These are phyloP conservation scores for Saturnia pavonia DNA, from an alignment of 2,888 invertebrate species.

Conservation along the genomic window DNA sequence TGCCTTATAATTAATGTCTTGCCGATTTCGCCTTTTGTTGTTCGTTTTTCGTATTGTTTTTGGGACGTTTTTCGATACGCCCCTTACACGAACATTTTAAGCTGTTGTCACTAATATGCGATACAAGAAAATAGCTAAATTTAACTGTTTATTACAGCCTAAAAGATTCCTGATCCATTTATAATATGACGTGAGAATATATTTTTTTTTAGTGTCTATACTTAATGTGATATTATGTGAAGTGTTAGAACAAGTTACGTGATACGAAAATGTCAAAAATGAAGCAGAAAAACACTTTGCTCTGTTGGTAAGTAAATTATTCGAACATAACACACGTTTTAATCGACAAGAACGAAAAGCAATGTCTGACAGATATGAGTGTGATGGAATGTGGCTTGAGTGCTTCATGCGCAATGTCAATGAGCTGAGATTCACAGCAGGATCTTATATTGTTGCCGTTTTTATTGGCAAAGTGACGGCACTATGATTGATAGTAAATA, in stretches of 20 bases:
- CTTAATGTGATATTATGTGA: background rate
- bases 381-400: background rate
- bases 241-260: background rate
- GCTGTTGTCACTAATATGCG: too few relatives aligned
- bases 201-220: background rate
- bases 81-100: too few relatives aligned
- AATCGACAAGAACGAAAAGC: background rate
- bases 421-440: too few relatives aligned
- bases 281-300: conserved; percentile 9
- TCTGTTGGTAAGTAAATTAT: conserved; percentile 15
- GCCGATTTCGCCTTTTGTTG: background rate
- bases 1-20: background rate
- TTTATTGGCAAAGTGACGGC: too few relatives aligned
- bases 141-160: too few relatives aligned
- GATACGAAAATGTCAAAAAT: conserved; percentile 12
- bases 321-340: background rate
- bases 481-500: too few relatives aligned
- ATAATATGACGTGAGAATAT: too few relatives aligned
- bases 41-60: too few relatives aligned
- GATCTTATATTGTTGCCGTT: too few relatives aligned
- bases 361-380: background rate
- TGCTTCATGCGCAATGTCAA: background rate
- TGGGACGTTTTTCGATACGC: too few relatives aligned
- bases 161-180: too few relatives aligned
- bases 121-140: too few relatives aligned